A percentile compares a stretch with the other conserved stretches of the same genome.
These are phyloP conservation scores for Pseudolaguvia tuberculata DNA, from an alignment of 2,113 vertebrate species.

Conservation along the genomic window DNA sequence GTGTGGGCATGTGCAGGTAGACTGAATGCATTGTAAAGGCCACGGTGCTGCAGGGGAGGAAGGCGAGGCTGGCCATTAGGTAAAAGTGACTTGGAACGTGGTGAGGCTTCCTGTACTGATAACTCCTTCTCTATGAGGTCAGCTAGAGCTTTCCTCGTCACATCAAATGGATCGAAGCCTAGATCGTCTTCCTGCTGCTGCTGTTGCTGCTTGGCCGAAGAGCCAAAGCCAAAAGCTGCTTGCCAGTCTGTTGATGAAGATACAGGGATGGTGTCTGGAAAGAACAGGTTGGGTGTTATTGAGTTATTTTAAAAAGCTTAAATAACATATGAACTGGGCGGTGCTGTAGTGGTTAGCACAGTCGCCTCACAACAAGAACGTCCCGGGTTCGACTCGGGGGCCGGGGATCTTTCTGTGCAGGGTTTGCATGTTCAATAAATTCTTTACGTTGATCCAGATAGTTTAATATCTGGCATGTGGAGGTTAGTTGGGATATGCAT, in stretches of 20 bases:
- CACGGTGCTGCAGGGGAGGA: constrained; percentile 91
- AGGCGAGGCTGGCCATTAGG: constrained; percentile 81
- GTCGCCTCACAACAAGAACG: too few relatives aligned
- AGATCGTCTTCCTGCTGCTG: constrained; percentile 96
- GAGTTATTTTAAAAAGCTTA: too few relatives aligned
- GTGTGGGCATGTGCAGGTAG: constrained; percentile 73
- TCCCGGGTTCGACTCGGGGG: too few relatives aligned
- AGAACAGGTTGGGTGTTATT: background rate
- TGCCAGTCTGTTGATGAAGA: constrained; percentile 99
- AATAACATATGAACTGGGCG: too few relatives aligned
- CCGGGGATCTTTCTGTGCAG: too few relatives aligned
- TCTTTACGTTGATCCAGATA: too few relatives aligned
- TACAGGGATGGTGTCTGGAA: constrained; percentile 94
- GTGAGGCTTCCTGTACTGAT: constrained; percentile 86
- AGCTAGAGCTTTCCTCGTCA: constrained; percentile 97
- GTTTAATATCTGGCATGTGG: too few relatives aligned
- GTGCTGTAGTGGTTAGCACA: too few relatives aligned
- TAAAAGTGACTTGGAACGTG: constrained; percentile 66
- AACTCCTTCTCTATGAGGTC: constrained; percentile 99
- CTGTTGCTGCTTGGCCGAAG: constrained; percentile 77
- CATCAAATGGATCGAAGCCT: constrained; percentile 98
- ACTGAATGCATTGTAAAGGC: constrained; percentile 93
- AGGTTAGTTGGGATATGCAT: too few relatives aligned
- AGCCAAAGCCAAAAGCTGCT: constrained; percentile 97
- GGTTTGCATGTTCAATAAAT: too few relatives aligned